These are phyloP conservation scores for Tryphoninae sp. DNA, from an alignment of 2,888 invertebrate species.

Conservation along the genomic window DNA sequence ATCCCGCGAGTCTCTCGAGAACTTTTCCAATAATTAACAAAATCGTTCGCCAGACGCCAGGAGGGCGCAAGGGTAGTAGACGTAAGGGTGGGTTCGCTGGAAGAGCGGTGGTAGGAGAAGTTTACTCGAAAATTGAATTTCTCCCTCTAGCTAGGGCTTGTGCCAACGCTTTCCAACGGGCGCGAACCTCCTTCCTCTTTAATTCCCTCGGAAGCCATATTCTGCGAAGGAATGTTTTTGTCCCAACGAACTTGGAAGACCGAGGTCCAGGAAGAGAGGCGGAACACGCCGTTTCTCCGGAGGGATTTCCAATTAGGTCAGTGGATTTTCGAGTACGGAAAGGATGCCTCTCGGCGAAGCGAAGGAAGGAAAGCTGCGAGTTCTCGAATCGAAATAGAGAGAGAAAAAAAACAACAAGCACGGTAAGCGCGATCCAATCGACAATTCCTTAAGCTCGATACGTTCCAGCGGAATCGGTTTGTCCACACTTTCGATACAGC, in stretches of 20 bases:
- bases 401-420: slow-evolving; percentile 13
- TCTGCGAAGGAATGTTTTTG: slow-evolving; percentile 65
- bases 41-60: slow-evolving; percentile 61
- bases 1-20: slow-evolving; percentile 48
- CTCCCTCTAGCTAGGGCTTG: slow-evolving; percentile 43
- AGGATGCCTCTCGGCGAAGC: slow-evolving; percentile 5
- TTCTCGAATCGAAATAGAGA: slow-evolving; percentile 5
- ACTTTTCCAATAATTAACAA: slow-evolving; percentile 69
- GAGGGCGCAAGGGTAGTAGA: slow-evolving; percentile 31
- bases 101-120: slow-evolving; percentile 44
- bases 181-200: slow-evolving; percentile 40
- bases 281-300: slow-evolving; percentile 13
- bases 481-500: background rate
- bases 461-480: background rate
- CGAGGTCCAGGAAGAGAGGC: slow-evolving; percentile 11
- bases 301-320: slow-evolving; percentile 65
- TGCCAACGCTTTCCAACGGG: slow-evolving; percentile 50
- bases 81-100: slow-evolving; percentile 21
- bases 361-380: slow-evolving; percentile 1
- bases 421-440: slow-evolving; percentile 36
- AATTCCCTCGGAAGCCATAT: slow-evolving; percentile 50
- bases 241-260: slow-evolving; percentile 36
- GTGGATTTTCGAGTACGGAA: slow-evolving; percentile 56
- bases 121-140: slow-evolving; percentile 67
- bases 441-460: slow-evolving; percentile 4